phyloP scores from a whole-genome alignment of 1,140 invertebrate species.

The Helicoverpa zea region DNA sequence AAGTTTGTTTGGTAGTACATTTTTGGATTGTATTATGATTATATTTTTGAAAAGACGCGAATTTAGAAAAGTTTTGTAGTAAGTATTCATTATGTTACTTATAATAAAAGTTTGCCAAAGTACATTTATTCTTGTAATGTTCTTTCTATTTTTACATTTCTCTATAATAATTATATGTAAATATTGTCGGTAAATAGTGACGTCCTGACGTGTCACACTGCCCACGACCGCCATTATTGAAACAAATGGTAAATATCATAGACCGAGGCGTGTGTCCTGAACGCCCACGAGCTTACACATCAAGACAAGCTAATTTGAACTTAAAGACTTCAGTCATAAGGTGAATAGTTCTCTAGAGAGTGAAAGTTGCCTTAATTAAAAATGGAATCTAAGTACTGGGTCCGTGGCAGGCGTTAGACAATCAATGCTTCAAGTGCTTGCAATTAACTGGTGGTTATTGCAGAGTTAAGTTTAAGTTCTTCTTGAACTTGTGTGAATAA shows the following conservation, averaged over 20 bases:
- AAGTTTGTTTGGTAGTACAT: background rate
- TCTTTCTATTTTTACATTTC: constrained; percentile 7
- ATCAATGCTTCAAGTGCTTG: background rate
- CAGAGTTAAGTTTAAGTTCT: background rate
- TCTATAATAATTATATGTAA: constrained; percentile 23
- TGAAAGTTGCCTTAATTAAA: constrained; percentile 7
- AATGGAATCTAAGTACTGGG: constrained; percentile 25
- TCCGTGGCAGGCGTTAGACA: background rate
- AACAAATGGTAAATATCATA: constrained; percentile 50
- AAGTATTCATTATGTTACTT: too few species aligned
- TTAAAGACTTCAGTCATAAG: background rate
- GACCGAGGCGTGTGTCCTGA: constrained; percentile 21
- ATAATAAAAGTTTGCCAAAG: background rate
- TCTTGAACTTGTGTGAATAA: background rate
- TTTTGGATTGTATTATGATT: background rate
- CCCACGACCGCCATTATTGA: constrained; percentile 47
- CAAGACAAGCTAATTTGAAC: constrained; percentile 12
- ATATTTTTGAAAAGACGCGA: background rate
- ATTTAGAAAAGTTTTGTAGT: background rate
- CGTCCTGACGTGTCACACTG: constrained; percentile 27
- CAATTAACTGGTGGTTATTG: background rate
- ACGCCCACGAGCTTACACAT: constrained; percentile 6
- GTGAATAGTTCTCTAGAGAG: background rate
- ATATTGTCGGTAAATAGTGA: constrained; percentile 37
- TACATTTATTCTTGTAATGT: background rate